Percentiles rank a stretch among this genome's conserved stretches.
These are phyloP conservation scores for Hedya salicella DNA, from an alignment of 2,888 invertebrate genomes.

Conservation along the genomic window DNA sequence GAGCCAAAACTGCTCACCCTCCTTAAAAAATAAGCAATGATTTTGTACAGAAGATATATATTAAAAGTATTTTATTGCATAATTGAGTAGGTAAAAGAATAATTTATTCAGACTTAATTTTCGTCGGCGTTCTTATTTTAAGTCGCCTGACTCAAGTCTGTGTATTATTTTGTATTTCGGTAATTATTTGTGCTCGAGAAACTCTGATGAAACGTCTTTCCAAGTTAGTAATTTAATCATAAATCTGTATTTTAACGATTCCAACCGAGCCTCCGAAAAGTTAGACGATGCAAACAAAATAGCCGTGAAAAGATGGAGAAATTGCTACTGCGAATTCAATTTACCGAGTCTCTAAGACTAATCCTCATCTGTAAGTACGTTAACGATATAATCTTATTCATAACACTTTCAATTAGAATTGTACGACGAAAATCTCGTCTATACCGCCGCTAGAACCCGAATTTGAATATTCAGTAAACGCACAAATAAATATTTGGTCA, in stretches of 20 bases:
- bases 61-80: neutral
- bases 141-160: conserved; percentile 15
- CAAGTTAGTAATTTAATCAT: conserved; percentile 37
- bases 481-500: conserved; percentile 50
- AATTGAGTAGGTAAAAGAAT: conserved; percentile 12
- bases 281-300: conserved; percentile 29
- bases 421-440: too few species aligned
- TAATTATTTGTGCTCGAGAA: conserved; percentile 29
- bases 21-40: conserved; percentile 4
- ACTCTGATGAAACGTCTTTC: conserved; percentile 35
- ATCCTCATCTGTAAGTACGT: conserved; percentile 9
- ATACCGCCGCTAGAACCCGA: too few species aligned
- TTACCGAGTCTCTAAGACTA: conserved; percentile 1
- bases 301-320: conserved; percentile 29
- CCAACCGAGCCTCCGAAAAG: conserved; percentile 24
- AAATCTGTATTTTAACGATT: conserved; percentile 35
- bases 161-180: conserved; percentile 20
- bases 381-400: neutral
- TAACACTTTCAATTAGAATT: neutral
- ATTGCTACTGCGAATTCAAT: conserved; percentile 26
- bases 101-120: conserved; percentile 22
- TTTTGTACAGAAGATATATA: neutral
- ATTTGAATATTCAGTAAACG: too few species aligned
- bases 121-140: conserved; percentile 14
- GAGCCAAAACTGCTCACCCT: neutral